A percentile compares a stretch with the other conserved stretches of the same genome.
phyloP scores from a whole-genome alignment of 1,140 invertebrate species.

The Pseudachorutes palmiensis region DNA sequence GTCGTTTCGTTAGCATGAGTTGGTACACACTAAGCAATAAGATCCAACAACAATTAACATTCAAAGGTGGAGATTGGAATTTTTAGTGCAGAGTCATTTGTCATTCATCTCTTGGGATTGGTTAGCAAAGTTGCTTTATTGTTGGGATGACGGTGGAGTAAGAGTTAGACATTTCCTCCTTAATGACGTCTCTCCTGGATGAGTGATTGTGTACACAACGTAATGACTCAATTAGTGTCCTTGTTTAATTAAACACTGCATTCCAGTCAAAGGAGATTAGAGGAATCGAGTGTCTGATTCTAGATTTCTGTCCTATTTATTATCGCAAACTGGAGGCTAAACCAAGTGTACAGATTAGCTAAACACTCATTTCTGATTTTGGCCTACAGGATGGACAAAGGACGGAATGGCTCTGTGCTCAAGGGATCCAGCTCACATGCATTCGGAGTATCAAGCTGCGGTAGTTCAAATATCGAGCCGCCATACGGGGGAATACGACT shows the following conservation, averaged over 20 bases:
- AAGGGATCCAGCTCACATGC: constrained; percentile 13
- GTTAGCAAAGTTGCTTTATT: too few species aligned
- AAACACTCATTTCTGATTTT: too few species aligned
- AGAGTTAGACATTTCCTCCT: background rate
- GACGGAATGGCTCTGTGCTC: constrained; percentile 23
- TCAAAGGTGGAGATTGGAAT: too few species aligned
- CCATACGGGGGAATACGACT: background rate
- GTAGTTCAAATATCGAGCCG: background rate
- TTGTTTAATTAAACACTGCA: background rate
- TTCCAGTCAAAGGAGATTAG: background rate
- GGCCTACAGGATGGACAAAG: constrained; percentile 8
- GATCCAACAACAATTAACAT: too few species aligned
- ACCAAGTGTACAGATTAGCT: too few species aligned
- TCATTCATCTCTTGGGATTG: too few species aligned
- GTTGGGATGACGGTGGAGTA: too few species aligned
- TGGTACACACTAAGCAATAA: too few species aligned
- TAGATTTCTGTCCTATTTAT: too few species aligned
- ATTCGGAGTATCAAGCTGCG: constrained; percentile 1
- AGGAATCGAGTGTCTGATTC: background rate
- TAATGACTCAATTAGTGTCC: background rate
- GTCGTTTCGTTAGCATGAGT: too few species aligned
- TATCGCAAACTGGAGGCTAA: too few species aligned
- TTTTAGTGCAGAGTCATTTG: too few species aligned
- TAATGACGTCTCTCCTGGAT: background rate
- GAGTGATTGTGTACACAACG: background rate